phyloP scores from a whole-genome alignment of 2,888 invertebrate genomes.

The Lasioglossum calceatum region DNA sequence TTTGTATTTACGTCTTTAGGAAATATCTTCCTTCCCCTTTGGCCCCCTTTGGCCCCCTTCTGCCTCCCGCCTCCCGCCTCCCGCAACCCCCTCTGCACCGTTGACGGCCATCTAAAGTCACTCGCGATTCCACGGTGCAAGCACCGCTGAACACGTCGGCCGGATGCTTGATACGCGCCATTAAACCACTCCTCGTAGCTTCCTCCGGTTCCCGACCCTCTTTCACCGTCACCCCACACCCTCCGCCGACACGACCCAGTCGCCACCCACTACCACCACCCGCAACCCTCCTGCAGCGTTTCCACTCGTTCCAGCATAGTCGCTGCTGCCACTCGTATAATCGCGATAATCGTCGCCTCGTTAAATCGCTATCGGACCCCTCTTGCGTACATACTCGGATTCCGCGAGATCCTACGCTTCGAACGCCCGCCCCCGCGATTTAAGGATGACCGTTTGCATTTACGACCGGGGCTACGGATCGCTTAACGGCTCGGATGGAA shows the following conservation, averaged over 20 bases:
- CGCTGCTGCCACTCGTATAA: slow-evolving; percentile 65
- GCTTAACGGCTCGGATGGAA: background rate
- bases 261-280: background rate
- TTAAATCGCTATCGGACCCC: slow-evolving; percentile 64
- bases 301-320: slow-evolving; percentile 27
- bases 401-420: background rate
- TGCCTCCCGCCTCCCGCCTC: background rate
- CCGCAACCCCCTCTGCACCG: background rate
- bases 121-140: slow-evolving; percentile 65
- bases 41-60: background rate
- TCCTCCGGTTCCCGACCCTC: slow-evolving; percentile 53
- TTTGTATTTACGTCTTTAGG: slow-evolving; percentile 82
- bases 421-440: slow-evolving; percentile 1
- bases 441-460: slow-evolving; percentile 12
- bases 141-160: slow-evolving; percentile 70
- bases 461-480: background rate
- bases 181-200: slow-evolving; percentile 77
- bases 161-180: slow-evolving; percentile 83
- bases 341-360: slow-evolving; percentile 78
- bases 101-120: slow-evolving; percentile 46
- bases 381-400: background rate
- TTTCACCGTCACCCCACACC: slow-evolving; percentile 28
- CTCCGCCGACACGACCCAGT: background rate
- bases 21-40: slow-evolving; percentile 75
- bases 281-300: slow-evolving; percentile 22